Conservation (phyloP, 2,113 vertebrate species). For the Cercopithecus mona region DNA sequence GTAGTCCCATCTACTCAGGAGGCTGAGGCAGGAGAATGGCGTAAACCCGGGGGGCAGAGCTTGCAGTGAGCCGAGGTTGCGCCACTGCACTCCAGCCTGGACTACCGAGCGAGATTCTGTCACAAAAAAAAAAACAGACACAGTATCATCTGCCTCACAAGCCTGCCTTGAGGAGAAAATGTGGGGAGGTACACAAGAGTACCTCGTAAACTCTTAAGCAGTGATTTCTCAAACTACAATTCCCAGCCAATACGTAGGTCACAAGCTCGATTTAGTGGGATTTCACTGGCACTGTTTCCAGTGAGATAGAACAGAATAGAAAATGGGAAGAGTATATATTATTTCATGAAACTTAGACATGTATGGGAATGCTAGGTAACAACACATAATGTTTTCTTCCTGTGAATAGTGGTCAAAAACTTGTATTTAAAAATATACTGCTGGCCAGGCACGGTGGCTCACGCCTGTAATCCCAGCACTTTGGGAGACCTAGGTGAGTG, state of each 20-base stretch:
- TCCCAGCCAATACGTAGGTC: not conserved
- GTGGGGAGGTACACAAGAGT: not conserved
- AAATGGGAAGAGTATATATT: not conserved
- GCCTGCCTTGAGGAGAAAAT: not conserved
- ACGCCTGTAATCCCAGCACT: too few species aligned
- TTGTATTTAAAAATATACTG: not conserved
- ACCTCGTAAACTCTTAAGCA: not conserved
- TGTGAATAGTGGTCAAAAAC: not conserved
- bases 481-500: too few species aligned
- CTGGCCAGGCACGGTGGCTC: too few species aligned
- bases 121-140: too few species aligned
- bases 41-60: accelerated
- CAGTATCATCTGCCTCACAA: accelerated
- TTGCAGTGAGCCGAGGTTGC: accelerated
- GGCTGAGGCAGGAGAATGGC: too few species aligned
- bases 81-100: too few species aligned
- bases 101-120: too few species aligned
- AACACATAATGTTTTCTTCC: not conserved
- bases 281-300: not conserved
- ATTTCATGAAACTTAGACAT: not conserved
- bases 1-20: too few species aligned
- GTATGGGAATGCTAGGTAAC: not conserved
- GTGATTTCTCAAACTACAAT: not conserved
- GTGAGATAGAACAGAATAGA: not conserved
- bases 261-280: not conserved